Percentiles rank a stretch among this genome's conserved stretches.
phyloP scores from a whole-genome alignment of 2,113 vertebrate genomes.

The Oryzias javanicus region DNA sequence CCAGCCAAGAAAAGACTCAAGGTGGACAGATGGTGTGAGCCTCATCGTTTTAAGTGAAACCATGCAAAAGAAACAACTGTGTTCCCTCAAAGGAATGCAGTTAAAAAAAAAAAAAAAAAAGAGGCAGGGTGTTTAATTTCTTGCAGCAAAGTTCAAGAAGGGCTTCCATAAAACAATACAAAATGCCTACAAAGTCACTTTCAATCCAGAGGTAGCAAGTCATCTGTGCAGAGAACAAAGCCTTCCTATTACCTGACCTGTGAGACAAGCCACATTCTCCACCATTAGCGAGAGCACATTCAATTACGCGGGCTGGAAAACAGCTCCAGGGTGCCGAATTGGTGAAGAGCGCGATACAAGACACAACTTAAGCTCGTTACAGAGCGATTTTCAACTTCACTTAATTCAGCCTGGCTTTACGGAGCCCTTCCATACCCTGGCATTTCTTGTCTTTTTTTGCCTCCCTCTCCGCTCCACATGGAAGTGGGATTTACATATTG shows the following conservation, averaged over 20 bases:
- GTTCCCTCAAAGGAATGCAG: slow-evolving; percentile 53
- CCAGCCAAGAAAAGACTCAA: slow-evolving; percentile 62
- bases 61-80: slow-evolving; percentile 64
- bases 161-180: slow-evolving; percentile 31
- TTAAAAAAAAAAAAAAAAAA: slow-evolving; percentile 36
- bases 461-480: slow-evolving; percentile 37
- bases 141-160: slow-evolving; percentile 29
- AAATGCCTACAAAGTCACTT: slow-evolving; percentile 50
- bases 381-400: slow-evolving; percentile 73
- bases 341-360: slow-evolving; percentile 59
- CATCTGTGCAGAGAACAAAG: slow-evolving; percentile 59
- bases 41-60: slow-evolving; percentile 63
- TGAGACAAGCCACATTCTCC: slow-evolving; percentile 40
- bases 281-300: slow-evolving; percentile 52
- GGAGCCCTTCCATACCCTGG: slow-evolving; percentile 44
- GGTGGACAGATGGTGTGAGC: slow-evolving; percentile 72
- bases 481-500: slow-evolving; percentile 77
- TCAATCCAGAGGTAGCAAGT: slow-evolving; percentile 45
- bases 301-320: slow-evolving; percentile 62
- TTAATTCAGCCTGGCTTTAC: slow-evolving; percentile 67
- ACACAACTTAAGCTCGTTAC: slow-evolving; percentile 72
- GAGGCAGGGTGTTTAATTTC: slow-evolving; percentile 30
- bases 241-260: slow-evolving; percentile 54
- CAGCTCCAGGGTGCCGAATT: slow-evolving; percentile 52
- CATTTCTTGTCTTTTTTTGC: slow-evolving; percentile 16